Evolutionary conservation across 2,113 vertebrate genomes (phyloP).

Genomic region (Pteronura brasiliensis): DNA sequence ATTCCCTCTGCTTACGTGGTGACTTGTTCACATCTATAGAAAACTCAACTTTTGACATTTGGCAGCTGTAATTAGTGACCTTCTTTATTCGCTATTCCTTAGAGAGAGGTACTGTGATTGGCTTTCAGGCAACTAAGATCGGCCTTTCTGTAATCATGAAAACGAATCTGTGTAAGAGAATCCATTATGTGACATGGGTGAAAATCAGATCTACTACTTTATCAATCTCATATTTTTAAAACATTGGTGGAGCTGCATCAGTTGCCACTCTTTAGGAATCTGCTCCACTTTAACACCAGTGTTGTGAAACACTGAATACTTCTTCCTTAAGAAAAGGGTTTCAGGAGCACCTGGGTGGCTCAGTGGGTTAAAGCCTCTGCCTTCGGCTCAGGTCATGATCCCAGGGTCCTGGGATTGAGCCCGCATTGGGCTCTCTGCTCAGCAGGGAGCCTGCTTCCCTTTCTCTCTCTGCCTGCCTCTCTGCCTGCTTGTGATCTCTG

Average conservation of each 20-base stretch:
- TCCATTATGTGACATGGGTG: background rate
- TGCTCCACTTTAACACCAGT: background rate
- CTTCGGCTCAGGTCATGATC: too few relatives aligned
- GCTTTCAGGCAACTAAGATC: background rate
- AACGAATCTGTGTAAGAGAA: constrained; percentile 25
- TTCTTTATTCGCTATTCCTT: background rate
- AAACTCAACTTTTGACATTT: background rate
- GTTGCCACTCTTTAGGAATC: background rate
- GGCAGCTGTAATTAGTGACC: background rate
- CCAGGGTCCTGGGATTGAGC: too few relatives aligned
- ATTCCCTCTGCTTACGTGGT: background rate
- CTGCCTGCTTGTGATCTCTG: too few relatives aligned
- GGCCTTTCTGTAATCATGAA: background rate
- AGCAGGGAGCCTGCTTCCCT: too few relatives aligned
- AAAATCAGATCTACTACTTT: background rate
- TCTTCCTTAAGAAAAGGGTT: constrained; percentile 8
- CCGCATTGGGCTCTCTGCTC: too few relatives aligned
- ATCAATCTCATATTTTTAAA: constrained; percentile 23
- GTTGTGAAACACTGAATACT: constrained; percentile 8
- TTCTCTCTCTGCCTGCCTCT: too few relatives aligned
- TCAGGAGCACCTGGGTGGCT: background rate
- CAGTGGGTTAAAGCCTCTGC: too few relatives aligned
- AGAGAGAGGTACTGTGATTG: background rate
- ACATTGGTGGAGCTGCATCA: background rate
- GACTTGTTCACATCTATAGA: background rate